These are phyloP conservation scores for Ichneumon xanthorius DNA, from an alignment of 2,888 invertebrate genomes.

Conservation along the genomic window DNA sequence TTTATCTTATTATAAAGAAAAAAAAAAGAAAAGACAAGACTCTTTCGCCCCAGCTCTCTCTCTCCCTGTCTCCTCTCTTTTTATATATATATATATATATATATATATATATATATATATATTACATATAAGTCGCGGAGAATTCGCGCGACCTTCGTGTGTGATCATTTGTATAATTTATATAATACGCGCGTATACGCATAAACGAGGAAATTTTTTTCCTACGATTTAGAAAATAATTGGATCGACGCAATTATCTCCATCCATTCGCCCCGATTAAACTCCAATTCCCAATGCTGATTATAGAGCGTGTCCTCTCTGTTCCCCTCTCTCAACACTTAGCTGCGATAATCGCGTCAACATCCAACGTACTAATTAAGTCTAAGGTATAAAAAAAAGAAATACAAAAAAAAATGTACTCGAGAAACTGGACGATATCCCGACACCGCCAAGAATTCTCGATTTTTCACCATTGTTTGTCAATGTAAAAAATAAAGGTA, in stretches of 20 bases:
- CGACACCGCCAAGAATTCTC: conserved; percentile 15
- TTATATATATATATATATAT: conserved; percentile 33
- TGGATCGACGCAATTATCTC: conserved; percentile 39
- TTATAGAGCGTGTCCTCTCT: not conserved
- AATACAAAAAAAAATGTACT: conserved; percentile 1
- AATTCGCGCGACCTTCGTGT: conserved; percentile 61
- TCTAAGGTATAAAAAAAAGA: conserved; percentile 11
- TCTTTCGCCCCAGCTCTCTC: conserved; percentile 24
- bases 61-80: not conserved
- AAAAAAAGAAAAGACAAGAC: conserved; percentile 9
- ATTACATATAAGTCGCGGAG: conserved; percentile 57
- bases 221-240: conserved; percentile 52
- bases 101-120: conserved; percentile 39
- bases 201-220: conserved; percentile 55
- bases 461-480: conserved; percentile 65
- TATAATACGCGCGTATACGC: conserved; percentile 56
- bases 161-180: conserved; percentile 67
- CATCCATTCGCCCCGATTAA: conserved; percentile 9
- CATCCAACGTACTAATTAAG: conserved; percentile 45
- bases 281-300: not conserved
- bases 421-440: conserved; percentile 25
- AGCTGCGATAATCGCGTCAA: conserved; percentile 35
- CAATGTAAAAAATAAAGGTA: conserved; percentile 45
- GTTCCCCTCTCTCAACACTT: not conserved
- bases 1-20: too few species aligned